Percentiles rank a stretch among this genome's conserved stretches.
These are phyloP conservation scores for Pachyrhynchus sulphureomaculatus DNA, from an alignment of 1,140 invertebrate genomes.

Conservation along the genomic window DNA sequence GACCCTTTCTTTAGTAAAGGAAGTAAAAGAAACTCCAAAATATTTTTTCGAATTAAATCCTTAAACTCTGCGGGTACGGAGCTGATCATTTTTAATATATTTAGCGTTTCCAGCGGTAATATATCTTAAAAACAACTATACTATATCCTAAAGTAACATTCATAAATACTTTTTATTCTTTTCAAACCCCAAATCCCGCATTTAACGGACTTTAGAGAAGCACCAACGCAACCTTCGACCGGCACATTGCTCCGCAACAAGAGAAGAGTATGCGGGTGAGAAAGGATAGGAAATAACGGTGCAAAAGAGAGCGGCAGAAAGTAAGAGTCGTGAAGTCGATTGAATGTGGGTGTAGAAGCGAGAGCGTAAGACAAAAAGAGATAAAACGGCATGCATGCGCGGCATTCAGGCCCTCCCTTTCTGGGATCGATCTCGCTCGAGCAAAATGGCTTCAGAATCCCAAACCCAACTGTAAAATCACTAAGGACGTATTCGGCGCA, in stretches of 20 bases:
- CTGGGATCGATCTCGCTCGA: slow-evolving; percentile 47
- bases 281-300: neutral
- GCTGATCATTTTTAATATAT: no score
- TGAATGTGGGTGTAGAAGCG: slow-evolving; percentile 43
- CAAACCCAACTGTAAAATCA: slow-evolving; percentile 49
- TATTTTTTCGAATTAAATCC: no score
- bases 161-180: neutral
- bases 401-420: slow-evolving; percentile 47
- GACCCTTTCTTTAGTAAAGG: no score
- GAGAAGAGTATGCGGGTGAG: neutral
- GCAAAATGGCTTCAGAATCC: slow-evolving; percentile 52
- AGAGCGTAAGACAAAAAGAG: slow-evolving; percentile 51
- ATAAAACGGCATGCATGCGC: slow-evolving; percentile 53
- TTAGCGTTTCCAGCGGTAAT: no score
- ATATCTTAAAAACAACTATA: no score
- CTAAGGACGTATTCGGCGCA: slow-evolving; percentile 40
- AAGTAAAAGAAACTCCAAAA: no score
- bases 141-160: no score
- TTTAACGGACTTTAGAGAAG: neutral
- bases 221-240: slow-evolving; percentile 14
- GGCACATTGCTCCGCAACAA: slow-evolving; percentile 20
- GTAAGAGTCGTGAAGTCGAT: slow-evolving; percentile 43
- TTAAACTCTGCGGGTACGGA: no score
- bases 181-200: neutral
- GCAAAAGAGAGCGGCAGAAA: slow-evolving; percentile 30